Evolutionary conservation across 2,797 vertebrate genomes (phyloP).

Genomic region (Tokudaia muenninki): DNA sequence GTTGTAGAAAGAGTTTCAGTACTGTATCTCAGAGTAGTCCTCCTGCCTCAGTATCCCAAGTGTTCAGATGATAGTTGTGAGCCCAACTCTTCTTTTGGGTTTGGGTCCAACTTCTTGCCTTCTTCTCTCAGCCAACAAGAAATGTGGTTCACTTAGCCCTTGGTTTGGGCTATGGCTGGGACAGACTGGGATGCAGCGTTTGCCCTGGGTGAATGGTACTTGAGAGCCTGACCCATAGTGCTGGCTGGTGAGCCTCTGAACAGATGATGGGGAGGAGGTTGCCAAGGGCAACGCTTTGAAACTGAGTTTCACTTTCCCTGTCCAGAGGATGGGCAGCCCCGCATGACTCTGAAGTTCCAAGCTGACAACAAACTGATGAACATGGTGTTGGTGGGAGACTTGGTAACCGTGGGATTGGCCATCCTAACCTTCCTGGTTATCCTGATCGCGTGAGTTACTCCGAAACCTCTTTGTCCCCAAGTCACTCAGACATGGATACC

Average conservation of each 20-base stretch:
- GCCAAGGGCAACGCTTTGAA: not conserved
- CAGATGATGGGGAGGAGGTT: not conserved
- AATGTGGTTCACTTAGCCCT: not conserved
- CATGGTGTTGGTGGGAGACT: not conserved
- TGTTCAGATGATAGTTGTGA: not conserved
- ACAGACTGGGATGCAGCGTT: not conserved
- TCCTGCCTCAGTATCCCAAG: not conserved
- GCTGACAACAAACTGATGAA: rapidly evolving
- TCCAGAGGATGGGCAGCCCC: slow-evolving; percentile 67
- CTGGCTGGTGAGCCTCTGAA: not conserved
- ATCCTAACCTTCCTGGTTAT: slow-evolving; percentile 58
- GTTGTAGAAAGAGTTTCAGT: not conserved
- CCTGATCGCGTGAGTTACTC: slow-evolving; percentile 71
- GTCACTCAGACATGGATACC: not conserved
- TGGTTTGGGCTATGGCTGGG: too few relatives aligned
- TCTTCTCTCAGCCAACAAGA: not conserved
- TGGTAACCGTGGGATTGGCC: slow-evolving; percentile 26
- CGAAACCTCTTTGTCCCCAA: not conserved
- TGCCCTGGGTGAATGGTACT: not conserved
- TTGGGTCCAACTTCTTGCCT: not conserved
- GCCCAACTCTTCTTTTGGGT: not conserved
- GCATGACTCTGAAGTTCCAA: slow-evolving; percentile 51
- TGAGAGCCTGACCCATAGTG: not conserved
- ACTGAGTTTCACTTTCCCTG: rapidly evolving
- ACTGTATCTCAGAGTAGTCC: not conserved